phyloP scores from a whole-genome alignment of 64 coral and sea anemone genomes.

The Montipora cactus region DNA sequence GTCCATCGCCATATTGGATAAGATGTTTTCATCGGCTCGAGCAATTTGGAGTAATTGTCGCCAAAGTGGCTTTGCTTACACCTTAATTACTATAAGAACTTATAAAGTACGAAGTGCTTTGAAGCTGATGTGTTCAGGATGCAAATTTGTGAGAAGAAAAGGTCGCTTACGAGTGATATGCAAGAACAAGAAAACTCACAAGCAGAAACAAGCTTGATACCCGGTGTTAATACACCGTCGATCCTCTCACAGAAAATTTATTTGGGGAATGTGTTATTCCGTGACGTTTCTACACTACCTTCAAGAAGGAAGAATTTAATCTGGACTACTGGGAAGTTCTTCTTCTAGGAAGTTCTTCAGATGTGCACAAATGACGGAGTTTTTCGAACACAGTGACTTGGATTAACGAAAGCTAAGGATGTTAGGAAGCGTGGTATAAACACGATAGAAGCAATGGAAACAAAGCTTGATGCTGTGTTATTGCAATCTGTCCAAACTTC shows the following conservation, averaged over 20 bases:
- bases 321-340: too few relatives aligned
- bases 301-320: too few relatives aligned
- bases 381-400: too few relatives aligned
- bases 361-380: too few relatives aligned
- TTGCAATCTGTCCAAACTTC: too few relatives aligned
- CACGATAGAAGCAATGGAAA: too few relatives aligned
- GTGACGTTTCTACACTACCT: neutral
- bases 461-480: too few relatives aligned
- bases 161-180: conserved; percentile 92
- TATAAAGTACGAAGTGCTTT: conserved; percentile 94
- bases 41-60: conserved; percentile 57
- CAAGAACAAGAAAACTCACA: conserved; percentile 94
- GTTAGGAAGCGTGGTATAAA: too few relatives aligned
- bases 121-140: conserved; percentile 85
- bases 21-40: conserved; percentile 62
- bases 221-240: neutral
- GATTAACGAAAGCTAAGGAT: too few relatives aligned
- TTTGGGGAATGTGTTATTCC: neutral
- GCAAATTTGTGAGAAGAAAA: conserved; percentile 97
- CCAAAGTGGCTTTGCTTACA: conserved; percentile 60
- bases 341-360: too few relatives aligned
- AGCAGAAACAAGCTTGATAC: conserved; percentile 84
- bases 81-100: conserved; percentile 77
- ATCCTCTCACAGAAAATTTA: neutral
- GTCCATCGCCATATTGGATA: conserved; percentile 68